A percentile compares a stretch with the other conserved stretches of the same genome.
Evolutionary conservation across 2,113 vertebrate species (phyloP).

Genomic region (Notiomystis cincta): DNA sequence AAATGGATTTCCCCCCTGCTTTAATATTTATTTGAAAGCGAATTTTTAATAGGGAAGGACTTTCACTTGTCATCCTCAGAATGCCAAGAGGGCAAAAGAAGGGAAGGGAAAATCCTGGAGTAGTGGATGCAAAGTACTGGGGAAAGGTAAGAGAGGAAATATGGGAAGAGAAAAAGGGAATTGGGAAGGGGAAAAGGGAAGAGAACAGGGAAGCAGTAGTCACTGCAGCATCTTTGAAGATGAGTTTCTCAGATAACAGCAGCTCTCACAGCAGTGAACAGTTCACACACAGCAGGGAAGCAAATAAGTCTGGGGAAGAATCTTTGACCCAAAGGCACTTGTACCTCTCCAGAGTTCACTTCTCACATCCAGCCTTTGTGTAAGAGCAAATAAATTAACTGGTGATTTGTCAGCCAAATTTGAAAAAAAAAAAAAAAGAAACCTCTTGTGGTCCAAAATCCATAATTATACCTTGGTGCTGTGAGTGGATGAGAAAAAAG

Average conservation of each 20-base stretch:
- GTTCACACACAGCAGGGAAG: background rate
- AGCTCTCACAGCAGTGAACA: background rate
- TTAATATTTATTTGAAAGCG: constrained; percentile 40
- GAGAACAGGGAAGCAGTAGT: background rate
- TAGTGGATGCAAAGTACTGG: background rate
- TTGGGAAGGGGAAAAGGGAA: background rate
- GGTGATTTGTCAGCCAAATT: background rate
- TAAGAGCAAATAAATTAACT: constrained; percentile 7
- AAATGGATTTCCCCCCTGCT: background rate
- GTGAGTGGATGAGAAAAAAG: background rate
- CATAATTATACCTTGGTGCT: background rate
- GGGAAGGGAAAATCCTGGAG: background rate
- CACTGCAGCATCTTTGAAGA: background rate
- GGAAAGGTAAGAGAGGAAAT: background rate
- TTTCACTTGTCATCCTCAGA: background rate
- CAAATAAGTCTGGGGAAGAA: background rate
- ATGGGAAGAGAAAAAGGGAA: background rate
- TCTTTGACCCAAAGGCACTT: background rate
- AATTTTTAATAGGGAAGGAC: constrained; percentile 25
- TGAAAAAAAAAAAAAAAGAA: background rate
- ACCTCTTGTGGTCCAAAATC: background rate
- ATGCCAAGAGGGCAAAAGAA: background rate
- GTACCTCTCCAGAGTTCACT: background rate
- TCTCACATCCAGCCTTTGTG: background rate
- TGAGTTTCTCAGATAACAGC: background rate